Base-by-base conservation (phyloP, 2,888 invertebrate genomes). In the Meliscaeva auricollis region DNA sequence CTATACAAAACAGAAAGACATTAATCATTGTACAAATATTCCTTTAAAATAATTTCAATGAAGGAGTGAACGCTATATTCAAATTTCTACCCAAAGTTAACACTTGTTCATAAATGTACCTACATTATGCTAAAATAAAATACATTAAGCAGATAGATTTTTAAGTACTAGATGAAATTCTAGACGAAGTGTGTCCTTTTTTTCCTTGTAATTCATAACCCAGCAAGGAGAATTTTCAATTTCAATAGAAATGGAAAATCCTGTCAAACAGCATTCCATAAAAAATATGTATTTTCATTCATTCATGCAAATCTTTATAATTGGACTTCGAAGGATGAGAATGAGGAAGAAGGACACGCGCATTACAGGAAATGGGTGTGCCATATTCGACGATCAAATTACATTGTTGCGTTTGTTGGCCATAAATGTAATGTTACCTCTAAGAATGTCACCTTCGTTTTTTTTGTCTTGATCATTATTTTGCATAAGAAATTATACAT, bases 311-410 rank as follows among this genome's bases (percentile, higher is more conserved):
- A 85, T 85, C 70, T 75, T 85, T 60, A 77, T 85, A 85, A 85
- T 85, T 81, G 69, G 76, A 73, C 76, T 64, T 44, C 35, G 76
- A 35, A 66, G 32, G 2, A 66, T 48, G 48, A 58, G 73, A 7
- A 52, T 17, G 46, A 76, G 68, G 35, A 75, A 17, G 30, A 77
- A 79, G 87, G 87, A 85, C 87, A 87, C 87, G 88, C 88, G 87
- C 58, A 84, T 46, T 41, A 56, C 87, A 87, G 88, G 88, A 88
- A 81, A 84, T 88, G 84, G 88, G 88, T 76, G 87, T 85, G 69
- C 74, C 58, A 9, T 32, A 64, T 68, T 69, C 52, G 68, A 62
- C 70, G 80, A 85, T 85, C 84, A 41, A 69, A 72, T 85, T 85
- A 85, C 85, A 69, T 68, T 85, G 85, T 80, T 85, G 85, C 80